A percentile compares a stretch with the other conserved stretches of the same genome.
Conservation (phyloP, 2,113 vertebrate genomes). For the Peromyscus leucopus region DNA sequence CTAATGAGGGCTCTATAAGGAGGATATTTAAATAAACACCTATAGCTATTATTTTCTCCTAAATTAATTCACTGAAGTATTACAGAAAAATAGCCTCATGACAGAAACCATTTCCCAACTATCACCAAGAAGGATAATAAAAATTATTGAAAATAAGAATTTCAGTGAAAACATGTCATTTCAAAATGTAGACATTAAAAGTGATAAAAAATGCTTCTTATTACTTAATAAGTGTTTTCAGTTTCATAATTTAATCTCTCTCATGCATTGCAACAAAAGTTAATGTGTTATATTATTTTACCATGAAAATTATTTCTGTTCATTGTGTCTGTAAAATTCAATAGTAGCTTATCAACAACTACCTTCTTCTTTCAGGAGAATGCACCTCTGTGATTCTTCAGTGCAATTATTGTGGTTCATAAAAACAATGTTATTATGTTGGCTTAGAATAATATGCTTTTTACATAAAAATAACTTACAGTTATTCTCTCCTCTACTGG, state of each 20-base stretch:
- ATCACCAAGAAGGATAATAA: neutral
- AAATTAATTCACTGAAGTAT: constrained; percentile 43
- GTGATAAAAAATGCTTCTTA: constrained; percentile 52
- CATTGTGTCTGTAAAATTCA: constrained; percentile 73
- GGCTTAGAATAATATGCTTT: constrained; percentile 78
- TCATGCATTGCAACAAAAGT: constrained; percentile 68
- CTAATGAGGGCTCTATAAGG: constrained; percentile 58
- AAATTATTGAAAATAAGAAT: neutral
- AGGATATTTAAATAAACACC: constrained; percentile 56
- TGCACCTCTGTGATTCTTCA: constrained; percentile 72
- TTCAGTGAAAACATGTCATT: constrained; percentile 56
- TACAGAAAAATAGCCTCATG: neutral
- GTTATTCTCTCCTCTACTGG: constrained; percentile 71
- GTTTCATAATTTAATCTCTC: constrained; percentile 76
- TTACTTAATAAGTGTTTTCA: constrained; percentile 69
- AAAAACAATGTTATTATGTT: constrained; percentile 77
- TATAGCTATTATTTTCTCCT: constrained; percentile 44
- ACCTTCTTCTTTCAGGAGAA: constrained; percentile 74
- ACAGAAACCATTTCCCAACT: neutral
- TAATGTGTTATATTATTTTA: constrained; percentile 73
- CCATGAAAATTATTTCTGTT: constrained; percentile 76
- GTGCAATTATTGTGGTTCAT: constrained; percentile 78
- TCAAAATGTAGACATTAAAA: constrained; percentile 64
- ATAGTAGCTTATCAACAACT: constrained; percentile 75
- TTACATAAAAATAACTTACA: constrained; percentile 80